Percentiles rank a stretch among this genome's conserved stretches.
phyloP scores from a whole-genome alignment of 2,113 vertebrate genomes.

The Egretta garzetta region DNA sequence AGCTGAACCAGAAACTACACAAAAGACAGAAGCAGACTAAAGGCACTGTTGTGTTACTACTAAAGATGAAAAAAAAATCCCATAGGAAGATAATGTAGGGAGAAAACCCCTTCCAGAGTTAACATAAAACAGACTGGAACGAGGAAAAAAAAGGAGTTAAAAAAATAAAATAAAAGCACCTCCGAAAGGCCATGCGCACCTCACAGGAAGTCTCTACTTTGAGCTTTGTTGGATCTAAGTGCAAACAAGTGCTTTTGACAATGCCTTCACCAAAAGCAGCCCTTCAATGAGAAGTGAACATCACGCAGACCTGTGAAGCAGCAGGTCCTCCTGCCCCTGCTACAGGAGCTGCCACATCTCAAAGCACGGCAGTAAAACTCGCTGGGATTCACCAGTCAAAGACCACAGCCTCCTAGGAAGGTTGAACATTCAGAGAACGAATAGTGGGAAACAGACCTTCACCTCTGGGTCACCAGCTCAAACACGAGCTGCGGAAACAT shows the following conservation, averaged over 20 bases:
- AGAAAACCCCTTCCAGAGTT: not conserved
- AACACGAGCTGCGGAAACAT: not conserved
- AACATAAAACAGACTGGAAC: not conserved
- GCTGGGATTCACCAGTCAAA: not conserved
- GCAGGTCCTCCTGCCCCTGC: not conserved
- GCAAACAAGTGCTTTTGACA: not conserved
- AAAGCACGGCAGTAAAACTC: rapidly evolving
- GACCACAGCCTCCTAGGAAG: not conserved
- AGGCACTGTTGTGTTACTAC: not conserved
- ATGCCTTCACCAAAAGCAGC: not conserved
- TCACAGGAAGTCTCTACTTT: not conserved
- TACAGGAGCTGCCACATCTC: not conserved
- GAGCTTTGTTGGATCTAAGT: not conserved
- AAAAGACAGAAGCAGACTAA: not conserved
- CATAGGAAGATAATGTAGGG: not conserved
- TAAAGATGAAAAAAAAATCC: not conserved
- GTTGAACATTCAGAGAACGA: not conserved
- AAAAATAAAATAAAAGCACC: not conserved
- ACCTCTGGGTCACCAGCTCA: not conserved
- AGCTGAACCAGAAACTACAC: not conserved
- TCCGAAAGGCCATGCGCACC: not conserved
- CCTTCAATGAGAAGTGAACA: not conserved
- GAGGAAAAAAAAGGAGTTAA: not conserved
- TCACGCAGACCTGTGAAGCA: rapidly evolving
- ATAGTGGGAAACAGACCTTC: not conserved